phyloP scores from a whole-genome alignment of 1,140 invertebrate species.

The Bombus impatiens region DNA sequence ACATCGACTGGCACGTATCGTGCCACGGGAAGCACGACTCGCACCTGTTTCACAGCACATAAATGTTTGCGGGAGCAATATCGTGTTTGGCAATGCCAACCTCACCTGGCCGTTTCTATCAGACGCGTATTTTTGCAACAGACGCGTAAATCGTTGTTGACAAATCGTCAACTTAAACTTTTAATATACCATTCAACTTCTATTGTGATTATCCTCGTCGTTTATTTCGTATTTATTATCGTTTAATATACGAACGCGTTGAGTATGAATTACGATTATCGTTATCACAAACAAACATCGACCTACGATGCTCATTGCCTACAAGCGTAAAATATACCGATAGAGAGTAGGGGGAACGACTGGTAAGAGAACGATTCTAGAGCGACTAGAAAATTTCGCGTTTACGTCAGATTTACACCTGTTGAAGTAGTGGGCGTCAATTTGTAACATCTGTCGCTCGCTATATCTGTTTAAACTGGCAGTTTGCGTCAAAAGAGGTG shows the following conservation, averaged over 20 bases:
- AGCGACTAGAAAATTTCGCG: neutral
- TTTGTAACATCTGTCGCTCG: neutral
- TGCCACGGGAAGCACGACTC: constrained; percentile 28
- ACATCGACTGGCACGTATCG: constrained; percentile 5
- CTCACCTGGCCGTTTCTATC: constrained; percentile 32
- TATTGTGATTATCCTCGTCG: neutral
- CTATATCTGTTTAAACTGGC: neutral
- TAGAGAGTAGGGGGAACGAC: too few species aligned
- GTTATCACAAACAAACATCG: neutral
- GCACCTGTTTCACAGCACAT: constrained; percentile 50
- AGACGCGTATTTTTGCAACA: neutral
- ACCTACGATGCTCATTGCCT: neutral
- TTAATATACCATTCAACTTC: neutral
- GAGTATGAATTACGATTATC: neutral
- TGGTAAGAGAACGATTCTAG: neutral
- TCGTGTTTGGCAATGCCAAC: constrained; percentile 44
- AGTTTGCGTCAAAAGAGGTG: neutral
- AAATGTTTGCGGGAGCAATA: constrained; percentile 54
- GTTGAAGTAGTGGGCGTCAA: neutral
- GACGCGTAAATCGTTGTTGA: neutral
- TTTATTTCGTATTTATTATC: neutral
- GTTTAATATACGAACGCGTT: neutral
- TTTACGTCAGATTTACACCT: neutral
- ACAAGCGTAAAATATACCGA: neutral
- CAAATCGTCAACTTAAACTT: neutral